Evolutionary conservation across 2,797 vertebrate genomes (phyloP).

Genomic region (Poeciliopsis infans): DNA sequence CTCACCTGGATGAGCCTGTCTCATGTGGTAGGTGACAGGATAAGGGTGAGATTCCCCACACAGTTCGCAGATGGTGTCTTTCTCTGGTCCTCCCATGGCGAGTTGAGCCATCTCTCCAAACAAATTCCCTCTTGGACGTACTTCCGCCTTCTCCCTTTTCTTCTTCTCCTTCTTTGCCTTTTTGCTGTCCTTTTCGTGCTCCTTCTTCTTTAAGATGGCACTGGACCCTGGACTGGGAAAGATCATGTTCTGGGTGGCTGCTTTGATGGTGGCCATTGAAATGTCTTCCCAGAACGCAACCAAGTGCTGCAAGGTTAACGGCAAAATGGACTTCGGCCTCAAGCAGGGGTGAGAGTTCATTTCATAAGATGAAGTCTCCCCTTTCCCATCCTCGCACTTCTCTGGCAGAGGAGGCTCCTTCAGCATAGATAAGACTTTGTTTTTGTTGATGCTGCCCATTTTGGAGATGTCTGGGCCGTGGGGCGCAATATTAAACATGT

Average conservation of each 20-base stretch:
- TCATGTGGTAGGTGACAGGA: slow-evolving; percentile 99
- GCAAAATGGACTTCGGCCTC: slow-evolving; percentile 92
- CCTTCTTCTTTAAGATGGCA: slow-evolving; percentile 96
- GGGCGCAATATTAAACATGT: slow-evolving; percentile 98
- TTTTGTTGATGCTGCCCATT: slow-evolving; percentile 99
- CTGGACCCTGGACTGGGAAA: slow-evolving; percentile 99
- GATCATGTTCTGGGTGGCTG: slow-evolving; percentile 99
- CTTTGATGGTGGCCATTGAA: slow-evolving; percentile 97
- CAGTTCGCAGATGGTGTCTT: slow-evolving; percentile 97
- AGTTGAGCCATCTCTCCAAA: slow-evolving; percentile 99
- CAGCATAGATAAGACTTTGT: slow-evolving; percentile 98
- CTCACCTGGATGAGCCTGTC: slow-evolving; percentile 96
- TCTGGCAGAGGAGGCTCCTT: slow-evolving; percentile 97
- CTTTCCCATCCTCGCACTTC: slow-evolving; percentile 95
- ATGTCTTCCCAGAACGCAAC: slow-evolving; percentile 99
- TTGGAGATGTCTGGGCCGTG: slow-evolving; percentile 99
- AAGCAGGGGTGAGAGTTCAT: slow-evolving; percentile 84
- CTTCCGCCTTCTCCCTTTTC: slow-evolving; percentile 95
- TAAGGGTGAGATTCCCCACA: slow-evolving; percentile 98
- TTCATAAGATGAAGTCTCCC: slow-evolving; percentile 86
- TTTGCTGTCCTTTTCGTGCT: slow-evolving; percentile 94
- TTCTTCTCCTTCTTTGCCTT: slow-evolving; percentile 98
- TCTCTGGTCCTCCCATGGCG: slow-evolving; percentile 96
- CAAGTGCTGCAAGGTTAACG: slow-evolving; percentile 94
- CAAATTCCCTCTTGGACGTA: slow-evolving; percentile 94